Evolutionary conservation across 2,113 vertebrate genomes (phyloP), one percentile per base, ranked within the genome.

Genomic region (Apodemus sylvaticus): DNA sequence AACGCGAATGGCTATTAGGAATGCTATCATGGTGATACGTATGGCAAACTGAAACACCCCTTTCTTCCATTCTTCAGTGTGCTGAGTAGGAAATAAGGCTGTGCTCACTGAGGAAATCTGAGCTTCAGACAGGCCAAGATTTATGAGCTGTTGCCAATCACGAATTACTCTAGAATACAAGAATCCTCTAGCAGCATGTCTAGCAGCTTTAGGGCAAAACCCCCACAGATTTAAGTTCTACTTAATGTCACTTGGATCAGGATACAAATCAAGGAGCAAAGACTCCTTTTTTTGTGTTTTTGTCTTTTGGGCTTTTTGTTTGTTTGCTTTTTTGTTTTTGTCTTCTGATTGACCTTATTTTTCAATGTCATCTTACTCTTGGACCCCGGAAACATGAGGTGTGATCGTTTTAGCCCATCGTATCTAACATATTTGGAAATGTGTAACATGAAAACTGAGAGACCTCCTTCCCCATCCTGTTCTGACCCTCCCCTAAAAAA

Each of bases 381-480:
- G 24, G 77, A 71, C n/a, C n/a, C n/a, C 3, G 20, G 60, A 34
- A 62, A 42, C 1, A 39, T 17, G 7, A 81, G 31, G 58, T 29
- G 5, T 73, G n/a, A 62, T 76, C n/a, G 12, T 53, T 60, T 48
- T n/a, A 76, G 86, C 8, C 34, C 10, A 86, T 17, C 39, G 16
- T 22, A 70, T 42, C 94, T 26, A 29, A 3, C 22, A 60, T 24
- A 31, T 68, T 51, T 74, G 62, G 31, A 96, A 92, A n/a, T 39
- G 3, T 51, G 17, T 81, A 68, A 85, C 51, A 78, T 5, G 24
- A 55, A 77, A 64, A 83, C 3, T 26, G 24, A 36, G 48, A 48
- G 7, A 53, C 13, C 17, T 42, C 42, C 4, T 0, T n/a, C 12
- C 45, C 0, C 4, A 39, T n/a, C 1, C 0, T 1, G 1, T 53